Evolutionary conservation across 2,797 vertebrate genomes (phyloP).

Genomic region (Phoxinus dragarum): DNA sequence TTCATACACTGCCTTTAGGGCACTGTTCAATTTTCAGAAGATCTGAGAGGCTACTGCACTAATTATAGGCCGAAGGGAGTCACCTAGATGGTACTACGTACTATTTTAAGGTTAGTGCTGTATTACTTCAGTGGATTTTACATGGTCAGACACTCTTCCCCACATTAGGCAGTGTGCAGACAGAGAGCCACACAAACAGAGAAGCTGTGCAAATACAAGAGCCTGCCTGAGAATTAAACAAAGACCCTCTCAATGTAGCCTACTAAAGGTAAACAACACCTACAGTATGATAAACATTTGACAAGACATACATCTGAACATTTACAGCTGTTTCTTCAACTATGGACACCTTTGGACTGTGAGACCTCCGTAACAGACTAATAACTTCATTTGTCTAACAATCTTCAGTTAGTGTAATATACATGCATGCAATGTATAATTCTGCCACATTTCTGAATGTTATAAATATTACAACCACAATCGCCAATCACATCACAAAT

Average conservation of each 20-base stretch:
- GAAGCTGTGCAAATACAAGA: no score
- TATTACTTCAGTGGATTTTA: slow-evolving; percentile 20
- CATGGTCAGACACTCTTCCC: slow-evolving; percentile 24
- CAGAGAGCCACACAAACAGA: slow-evolving; percentile 21
- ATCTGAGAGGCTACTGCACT: slow-evolving; percentile 17
- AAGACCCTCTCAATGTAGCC: not conserved
- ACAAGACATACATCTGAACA: not conserved
- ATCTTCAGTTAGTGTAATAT: not conserved
- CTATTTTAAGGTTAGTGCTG: slow-evolving; percentile 28
- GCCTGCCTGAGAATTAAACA: not conserved
- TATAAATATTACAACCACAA: not conserved
- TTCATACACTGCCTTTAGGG: slow-evolving; percentile 30
- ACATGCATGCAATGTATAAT: not conserved
- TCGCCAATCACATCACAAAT: not conserved
- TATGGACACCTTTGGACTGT: not conserved
- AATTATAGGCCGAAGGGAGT: slow-evolving; percentile 24
- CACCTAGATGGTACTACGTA: slow-evolving; percentile 2
- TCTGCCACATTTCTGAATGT: not conserved
- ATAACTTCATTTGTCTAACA: not conserved
- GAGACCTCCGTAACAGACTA: not conserved
- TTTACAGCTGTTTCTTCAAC: not conserved
- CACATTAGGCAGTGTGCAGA: slow-evolving; percentile 17
- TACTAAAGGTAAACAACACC: not conserved
- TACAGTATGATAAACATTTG: not conserved
- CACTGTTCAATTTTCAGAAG: not conserved